phyloP scores from a whole-genome alignment of 1,140 invertebrate genomes.

The Drosophila tsacasi region DNA sequence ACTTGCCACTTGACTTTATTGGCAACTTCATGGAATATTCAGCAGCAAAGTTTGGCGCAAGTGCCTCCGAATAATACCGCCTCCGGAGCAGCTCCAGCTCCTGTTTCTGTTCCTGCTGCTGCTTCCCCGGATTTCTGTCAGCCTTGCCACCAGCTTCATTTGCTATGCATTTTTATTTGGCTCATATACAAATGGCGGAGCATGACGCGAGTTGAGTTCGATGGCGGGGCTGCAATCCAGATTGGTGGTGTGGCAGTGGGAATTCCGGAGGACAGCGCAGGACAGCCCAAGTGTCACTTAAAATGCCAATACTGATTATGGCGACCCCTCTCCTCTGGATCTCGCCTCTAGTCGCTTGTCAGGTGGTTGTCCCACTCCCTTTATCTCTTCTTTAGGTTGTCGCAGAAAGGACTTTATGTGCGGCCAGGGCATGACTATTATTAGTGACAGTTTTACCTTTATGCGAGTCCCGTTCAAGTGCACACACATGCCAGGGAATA shows the following conservation, averaged over 20 bases:
- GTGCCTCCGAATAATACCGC: conserved; percentile 64
- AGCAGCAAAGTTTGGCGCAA: conserved; percentile 71
- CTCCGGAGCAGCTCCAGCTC: conserved; percentile 4
- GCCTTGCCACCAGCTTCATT: conserved; percentile 61
- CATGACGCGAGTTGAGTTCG: conserved; percentile 47
- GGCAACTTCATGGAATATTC: conserved; percentile 84
- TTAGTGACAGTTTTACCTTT: conserved; percentile 81
- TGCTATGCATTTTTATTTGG: conserved; percentile 83
- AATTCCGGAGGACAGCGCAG: not conserved
- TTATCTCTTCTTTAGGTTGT: conserved; percentile 28
- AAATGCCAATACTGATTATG: conserved; percentile 82
- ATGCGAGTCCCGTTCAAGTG: conserved; percentile 60
- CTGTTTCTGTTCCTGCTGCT: not conserved
- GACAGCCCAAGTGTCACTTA: conserved; percentile 68
- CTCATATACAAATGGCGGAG: conserved; percentile 80
- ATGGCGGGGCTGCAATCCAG: conserved; percentile 10
- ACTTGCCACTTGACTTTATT: conserved; percentile 83
- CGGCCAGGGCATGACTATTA: conserved; percentile 72
- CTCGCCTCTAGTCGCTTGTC: not conserved
- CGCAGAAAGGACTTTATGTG: conserved; percentile 65
- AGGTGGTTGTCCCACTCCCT: conserved; percentile 11
- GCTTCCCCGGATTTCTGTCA: conserved; percentile 23
- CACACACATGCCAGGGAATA: conserved; percentile 29
- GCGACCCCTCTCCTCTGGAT: conserved; percentile 3
- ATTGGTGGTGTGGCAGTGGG: conserved; percentile 19